Evolutionary conservation across 92 coral and sea anemone genomes (phyloP).

Genomic region (Heliopora coerulea): DNA sequence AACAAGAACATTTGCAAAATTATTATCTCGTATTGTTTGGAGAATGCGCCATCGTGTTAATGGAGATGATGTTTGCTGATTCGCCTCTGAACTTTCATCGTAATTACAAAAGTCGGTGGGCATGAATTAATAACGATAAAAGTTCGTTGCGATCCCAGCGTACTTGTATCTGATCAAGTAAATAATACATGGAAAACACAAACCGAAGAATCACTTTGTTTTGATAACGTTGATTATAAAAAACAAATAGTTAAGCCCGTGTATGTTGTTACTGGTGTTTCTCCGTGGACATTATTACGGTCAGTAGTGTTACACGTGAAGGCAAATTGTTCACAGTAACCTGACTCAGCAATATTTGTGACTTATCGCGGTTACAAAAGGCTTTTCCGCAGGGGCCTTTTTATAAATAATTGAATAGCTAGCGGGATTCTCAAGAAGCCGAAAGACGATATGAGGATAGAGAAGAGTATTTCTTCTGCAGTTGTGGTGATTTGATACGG

Average conservation of each 20-base stretch:
- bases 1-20: too few species aligned
- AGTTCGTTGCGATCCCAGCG: slow-evolving; percentile 1
- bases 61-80: slow-evolving; percentile 22
- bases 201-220: neutral
- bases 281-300: neutral
- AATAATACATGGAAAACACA: slow-evolving; percentile 31
- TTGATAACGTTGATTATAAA: slow-evolving; percentile 3
- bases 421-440: slow-evolving; percentile 11
- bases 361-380: slow-evolving; percentile 5
- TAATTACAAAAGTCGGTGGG: slow-evolving; percentile 14
- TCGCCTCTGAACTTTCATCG: slow-evolving; percentile 8
- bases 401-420: slow-evolving; percentile 33
- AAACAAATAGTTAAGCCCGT: neutral
- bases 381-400: slow-evolving; percentile 21
- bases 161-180: slow-evolving; percentile 14
- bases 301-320: too few species aligned
- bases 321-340: neutral
- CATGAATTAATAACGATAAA: slow-evolving; percentile 9
- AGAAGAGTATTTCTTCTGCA: neutral
- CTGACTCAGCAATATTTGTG: neutral
- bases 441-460: slow-evolving; percentile 12
- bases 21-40: neutral
- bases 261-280: neutral
- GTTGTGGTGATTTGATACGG: slow-evolving; percentile 5
- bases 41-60: slow-evolving; percentile 1